Evolutionary conservation across 2,113 vertebrate species (phyloP).

Genomic region (Ciconia maguari): DNA sequence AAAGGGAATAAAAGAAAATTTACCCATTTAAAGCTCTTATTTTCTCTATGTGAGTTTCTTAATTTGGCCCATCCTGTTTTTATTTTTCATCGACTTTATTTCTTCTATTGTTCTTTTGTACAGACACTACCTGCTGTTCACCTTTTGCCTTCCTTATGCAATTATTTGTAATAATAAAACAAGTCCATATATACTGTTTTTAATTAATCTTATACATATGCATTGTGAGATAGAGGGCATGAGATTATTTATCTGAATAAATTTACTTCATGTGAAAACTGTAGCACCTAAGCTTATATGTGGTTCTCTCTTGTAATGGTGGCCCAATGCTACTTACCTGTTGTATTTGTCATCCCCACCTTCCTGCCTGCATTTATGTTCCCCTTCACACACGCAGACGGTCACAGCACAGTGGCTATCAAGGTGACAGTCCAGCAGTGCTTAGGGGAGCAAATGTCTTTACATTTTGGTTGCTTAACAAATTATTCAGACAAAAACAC

Average conservation of each 20-base stretch:
- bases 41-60: not conserved
- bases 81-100: not conserved
- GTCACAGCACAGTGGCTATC: not conserved
- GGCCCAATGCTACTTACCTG: not conserved
- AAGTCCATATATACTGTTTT: not conserved
- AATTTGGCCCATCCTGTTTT: not conserved
- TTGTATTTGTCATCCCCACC: not conserved
- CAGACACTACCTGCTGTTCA: not conserved
- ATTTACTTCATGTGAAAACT: not conserved
- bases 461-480: not conserved
- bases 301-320: not conserved
- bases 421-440: not conserved
- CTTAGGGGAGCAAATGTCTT: not conserved
- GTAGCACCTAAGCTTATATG: not conserved
- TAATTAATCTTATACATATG: not conserved
- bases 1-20: not conserved
- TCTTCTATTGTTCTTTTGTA: not conserved
- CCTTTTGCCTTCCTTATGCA: not conserved
- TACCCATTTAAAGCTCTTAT: not conserved
- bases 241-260: not conserved
- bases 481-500: not conserved
- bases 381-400: accelerated
- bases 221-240: not conserved
- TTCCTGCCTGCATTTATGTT: not conserved
- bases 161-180: not conserved